phyloP scores from a whole-genome alignment of 2,113 vertebrate genomes.

The Elgaria multicarinata region DNA sequence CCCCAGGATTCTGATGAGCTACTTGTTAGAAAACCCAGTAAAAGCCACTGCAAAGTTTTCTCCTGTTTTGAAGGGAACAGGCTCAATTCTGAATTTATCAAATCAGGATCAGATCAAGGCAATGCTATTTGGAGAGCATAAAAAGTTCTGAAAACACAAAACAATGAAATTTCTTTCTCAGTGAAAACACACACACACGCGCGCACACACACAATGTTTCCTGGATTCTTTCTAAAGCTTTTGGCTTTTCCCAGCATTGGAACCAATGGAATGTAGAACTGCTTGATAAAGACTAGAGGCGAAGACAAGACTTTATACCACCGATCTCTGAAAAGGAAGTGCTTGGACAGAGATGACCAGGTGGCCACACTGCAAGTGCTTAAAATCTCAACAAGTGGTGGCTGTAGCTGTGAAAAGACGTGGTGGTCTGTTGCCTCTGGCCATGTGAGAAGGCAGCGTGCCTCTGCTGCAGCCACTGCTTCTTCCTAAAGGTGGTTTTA shows the following conservation, averaged over 20 bases:
- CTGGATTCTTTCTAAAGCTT: background rate
- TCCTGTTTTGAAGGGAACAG: background rate
- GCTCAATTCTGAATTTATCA: background rate
- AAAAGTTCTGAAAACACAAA: background rate
- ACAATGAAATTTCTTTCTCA: constrained; percentile 11
- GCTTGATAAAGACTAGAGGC: background rate
- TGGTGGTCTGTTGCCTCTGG: background rate
- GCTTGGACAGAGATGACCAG: no score
- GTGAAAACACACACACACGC: no score
- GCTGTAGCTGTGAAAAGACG: background rate
- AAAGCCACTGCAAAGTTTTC: background rate
- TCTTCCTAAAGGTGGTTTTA: background rate
- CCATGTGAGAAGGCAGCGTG: background rate
- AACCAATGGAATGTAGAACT: background rate
- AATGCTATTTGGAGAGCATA: constrained; percentile 11
- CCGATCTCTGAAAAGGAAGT: background rate
- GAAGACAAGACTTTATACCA: background rate
- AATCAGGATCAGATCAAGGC: background rate
- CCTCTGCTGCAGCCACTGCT: background rate
- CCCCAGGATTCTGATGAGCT: background rate
- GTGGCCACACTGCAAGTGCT: background rate
- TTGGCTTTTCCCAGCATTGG: no score
- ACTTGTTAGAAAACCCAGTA: fast-evolving
- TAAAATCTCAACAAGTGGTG: background rate
- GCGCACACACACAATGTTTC: background rate